phyloP scores from a whole-genome alignment of 2,113 vertebrate species.

The Oxygymnocypris stewartii region DNA sequence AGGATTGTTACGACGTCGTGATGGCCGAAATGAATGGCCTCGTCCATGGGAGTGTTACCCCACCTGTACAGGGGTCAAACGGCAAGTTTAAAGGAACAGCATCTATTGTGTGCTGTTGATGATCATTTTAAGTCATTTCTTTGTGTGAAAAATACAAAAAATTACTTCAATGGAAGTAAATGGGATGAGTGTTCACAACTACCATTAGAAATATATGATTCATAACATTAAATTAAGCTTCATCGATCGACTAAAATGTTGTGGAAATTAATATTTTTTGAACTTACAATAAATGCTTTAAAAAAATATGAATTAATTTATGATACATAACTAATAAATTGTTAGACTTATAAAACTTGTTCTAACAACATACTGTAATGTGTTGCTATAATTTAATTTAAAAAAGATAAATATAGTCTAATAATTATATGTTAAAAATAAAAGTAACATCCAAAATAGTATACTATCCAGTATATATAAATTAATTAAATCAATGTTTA shows the following conservation, averaged over 20 bases:
- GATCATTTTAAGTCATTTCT: no score
- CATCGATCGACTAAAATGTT: neutral
- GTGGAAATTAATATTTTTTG: no score
- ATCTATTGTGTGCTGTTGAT: no score
- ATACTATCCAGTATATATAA: no score
- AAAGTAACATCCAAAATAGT: neutral
- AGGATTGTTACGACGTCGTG: conserved; percentile 96
- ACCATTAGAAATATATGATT: neutral
- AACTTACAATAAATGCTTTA: neutral
- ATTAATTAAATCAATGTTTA: no score
- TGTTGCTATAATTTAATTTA: neutral
- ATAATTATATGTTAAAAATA: conserved; percentile 4
- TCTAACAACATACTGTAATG: neutral
- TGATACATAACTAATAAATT: neutral
- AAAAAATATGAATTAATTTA: neutral
- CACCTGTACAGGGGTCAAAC: conserved; percentile 75
- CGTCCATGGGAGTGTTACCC: conserved; percentile 98
- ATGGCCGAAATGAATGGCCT: conserved; percentile 97
- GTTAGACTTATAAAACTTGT: neutral
- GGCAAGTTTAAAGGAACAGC: neutral
- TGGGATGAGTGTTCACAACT: neutral
- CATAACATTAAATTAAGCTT: neutral
- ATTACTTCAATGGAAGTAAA: neutral
- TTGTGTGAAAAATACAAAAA: neutral
- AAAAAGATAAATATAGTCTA: no score